Evolutionary conservation across 2,797 vertebrate genomes (phyloP).

Genomic region (Melanotaenia boesemani): DNA sequence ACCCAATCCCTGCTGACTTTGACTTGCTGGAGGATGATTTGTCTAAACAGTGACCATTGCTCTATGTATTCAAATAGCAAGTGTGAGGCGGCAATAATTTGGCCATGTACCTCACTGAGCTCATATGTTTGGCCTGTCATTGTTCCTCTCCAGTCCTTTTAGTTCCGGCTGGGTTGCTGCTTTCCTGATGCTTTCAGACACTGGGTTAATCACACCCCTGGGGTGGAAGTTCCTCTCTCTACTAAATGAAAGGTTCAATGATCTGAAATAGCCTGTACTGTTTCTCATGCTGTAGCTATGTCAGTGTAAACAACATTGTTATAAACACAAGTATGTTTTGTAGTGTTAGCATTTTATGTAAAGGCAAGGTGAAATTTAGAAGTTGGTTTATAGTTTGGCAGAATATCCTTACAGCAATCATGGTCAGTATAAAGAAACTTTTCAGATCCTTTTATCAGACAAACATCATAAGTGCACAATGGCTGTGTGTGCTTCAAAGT

Average conservation of each 20-base stretch:
- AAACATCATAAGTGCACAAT: conserved; percentile 13
- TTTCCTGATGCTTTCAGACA: conserved; percentile 82
- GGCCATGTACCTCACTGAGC: conserved; percentile 77
- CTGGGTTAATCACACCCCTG: conserved; percentile 46
- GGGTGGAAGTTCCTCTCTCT: conserved; percentile 51
- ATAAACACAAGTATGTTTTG: background rate
- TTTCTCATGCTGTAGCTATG: conserved; percentile 11
- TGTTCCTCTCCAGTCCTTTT: conserved; percentile 80
- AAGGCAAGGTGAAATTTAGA: conserved; percentile 2
- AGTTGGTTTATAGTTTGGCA: conserved; percentile 15
- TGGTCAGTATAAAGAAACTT: conserved; percentile 4
- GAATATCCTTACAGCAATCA: background rate
- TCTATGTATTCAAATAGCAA: conserved; percentile 58
- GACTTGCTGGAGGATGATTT: conserved; percentile 70
- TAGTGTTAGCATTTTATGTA: background rate
- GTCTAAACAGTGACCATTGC: conserved; percentile 72
- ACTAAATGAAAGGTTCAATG: conserved; percentile 27
- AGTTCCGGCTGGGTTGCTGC: conserved; percentile 80
- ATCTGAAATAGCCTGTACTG: conserved; percentile 29
- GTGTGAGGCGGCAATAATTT: conserved; percentile 72
- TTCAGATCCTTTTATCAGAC: conserved; percentile 10
- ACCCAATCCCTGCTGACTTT: conserved; percentile 66
- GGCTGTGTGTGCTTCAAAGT: conserved; percentile 42
- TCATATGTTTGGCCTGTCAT: conserved; percentile 87
- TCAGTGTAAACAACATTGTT: conserved; percentile 10